phyloP scores from a whole-genome alignment of 2,113 vertebrate genomes.

The Holacanthus passer region DNA sequence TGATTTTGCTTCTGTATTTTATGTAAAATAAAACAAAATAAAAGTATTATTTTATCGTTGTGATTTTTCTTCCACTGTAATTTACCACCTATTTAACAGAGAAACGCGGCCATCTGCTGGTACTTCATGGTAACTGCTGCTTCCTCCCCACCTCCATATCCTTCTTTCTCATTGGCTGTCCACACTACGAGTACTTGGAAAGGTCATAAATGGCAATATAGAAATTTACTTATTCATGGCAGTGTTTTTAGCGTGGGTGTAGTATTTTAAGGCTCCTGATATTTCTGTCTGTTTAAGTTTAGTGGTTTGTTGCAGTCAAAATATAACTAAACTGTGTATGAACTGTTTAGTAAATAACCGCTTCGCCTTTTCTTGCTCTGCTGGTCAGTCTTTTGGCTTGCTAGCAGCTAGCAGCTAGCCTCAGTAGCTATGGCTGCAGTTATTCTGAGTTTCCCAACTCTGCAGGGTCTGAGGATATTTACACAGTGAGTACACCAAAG shows the following conservation, averaged over 20 bases:
- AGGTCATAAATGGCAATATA: constrained; percentile 10
- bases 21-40: neutral
- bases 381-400: constrained; percentile 1
- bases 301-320: fast-evolving
- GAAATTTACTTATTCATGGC: fast-evolving
- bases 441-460: constrained; percentile 76
- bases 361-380: constrained; percentile 39
- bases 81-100: neutral
- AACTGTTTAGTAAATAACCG: neutral
- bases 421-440: constrained; percentile 80
- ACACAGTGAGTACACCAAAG: constrained; percentile 77
- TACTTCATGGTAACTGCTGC: neutral
- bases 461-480: constrained; percentile 70
- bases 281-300: fast-evolving
- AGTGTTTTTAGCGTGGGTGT: fast-evolving
- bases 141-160: constrained; percentile 60
- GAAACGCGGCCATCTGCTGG: constrained; percentile 48
- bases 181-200: constrained; percentile 65
- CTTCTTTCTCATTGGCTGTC: constrained; percentile 70
- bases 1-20: neutral
- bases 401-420: constrained; percentile 36
- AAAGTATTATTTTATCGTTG: neutral
- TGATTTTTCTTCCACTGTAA: neutral
- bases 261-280: fast-evolving
- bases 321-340: fast-evolving